phyloP scores from a whole-genome alignment of 2,888 invertebrate species.

The Clostera curtula region DNA sequence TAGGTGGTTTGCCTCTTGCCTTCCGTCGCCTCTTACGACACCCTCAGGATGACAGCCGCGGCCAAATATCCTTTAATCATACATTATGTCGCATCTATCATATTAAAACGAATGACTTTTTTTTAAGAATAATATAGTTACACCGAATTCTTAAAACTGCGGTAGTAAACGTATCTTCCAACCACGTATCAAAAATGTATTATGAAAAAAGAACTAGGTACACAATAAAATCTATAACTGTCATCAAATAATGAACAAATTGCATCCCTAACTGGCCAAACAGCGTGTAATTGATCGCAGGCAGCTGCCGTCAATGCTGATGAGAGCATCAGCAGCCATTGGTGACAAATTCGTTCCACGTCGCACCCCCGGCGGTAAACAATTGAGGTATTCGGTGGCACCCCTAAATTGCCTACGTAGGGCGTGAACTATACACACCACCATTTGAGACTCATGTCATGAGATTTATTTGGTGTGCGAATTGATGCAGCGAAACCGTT shows the following conservation, averaged over 20 bases:
- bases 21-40: no score
- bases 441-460: constrained; percentile 32
- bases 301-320: constrained; percentile 46
- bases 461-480: constrained; percentile 28
- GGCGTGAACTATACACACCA: constrained; percentile 42
- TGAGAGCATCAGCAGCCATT: constrained; percentile 41
- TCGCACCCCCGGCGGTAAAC: constrained; percentile 43
- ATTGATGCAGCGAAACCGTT: constrained; percentile 4
- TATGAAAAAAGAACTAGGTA: constrained; percentile 18
- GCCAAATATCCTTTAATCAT: no score
- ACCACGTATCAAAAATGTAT: constrained; percentile 11
- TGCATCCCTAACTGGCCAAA: constrained; percentile 65
- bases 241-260: constrained; percentile 64
- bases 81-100: no score
- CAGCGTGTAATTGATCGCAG: constrained; percentile 57
- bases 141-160: no score
- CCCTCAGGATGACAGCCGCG: no score
- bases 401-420: constrained; percentile 38
- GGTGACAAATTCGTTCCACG: constrained; percentile 62
- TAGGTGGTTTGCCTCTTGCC: no score
- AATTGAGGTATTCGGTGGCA: constrained; percentile 33
- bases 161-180: no score
- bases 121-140: no score
- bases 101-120: no score
- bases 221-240: constrained; percentile 56